A percentile compares a stretch with the other conserved stretches of the same genome.
phyloP scores from a whole-genome alignment of 1,140 invertebrate genomes.

The Lordiphosa clarofinis region DNA sequence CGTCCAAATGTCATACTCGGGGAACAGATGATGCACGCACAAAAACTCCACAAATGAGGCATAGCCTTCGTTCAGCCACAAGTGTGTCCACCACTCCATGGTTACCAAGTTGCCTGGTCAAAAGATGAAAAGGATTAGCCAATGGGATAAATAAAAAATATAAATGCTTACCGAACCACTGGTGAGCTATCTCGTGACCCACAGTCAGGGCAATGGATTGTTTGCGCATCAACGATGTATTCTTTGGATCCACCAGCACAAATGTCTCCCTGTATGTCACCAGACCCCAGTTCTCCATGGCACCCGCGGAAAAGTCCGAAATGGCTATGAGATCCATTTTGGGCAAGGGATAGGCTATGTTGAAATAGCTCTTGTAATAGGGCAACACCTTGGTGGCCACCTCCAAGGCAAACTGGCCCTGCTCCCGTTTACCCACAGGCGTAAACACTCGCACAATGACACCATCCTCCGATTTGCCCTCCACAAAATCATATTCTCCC shows the following conservation, averaged over 20 bases:
- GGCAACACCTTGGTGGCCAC: conserved; percentile 92
- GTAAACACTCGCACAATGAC: conserved; percentile 95
- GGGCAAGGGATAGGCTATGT: conserved; percentile 96
- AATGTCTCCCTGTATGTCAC: conserved; percentile 88
- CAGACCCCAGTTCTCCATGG: conserved; percentile 98
- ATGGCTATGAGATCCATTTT: conserved; percentile 98
- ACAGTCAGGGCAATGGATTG: conserved; percentile 94
- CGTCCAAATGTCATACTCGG: conserved; percentile 96
- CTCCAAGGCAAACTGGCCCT: conserved; percentile 94
- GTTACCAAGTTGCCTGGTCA: conserved; percentile 86
- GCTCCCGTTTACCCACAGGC: conserved; percentile 93
- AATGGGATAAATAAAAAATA: no score
- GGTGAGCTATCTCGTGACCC: conserved; percentile 93
- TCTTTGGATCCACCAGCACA: conserved; percentile 90
- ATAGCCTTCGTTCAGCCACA: conserved; percentile 97
- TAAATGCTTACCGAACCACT: conserved; percentile 92
- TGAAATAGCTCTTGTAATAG: conserved; percentile 97
- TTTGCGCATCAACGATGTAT: conserved; percentile 90
- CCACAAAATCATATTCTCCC: conserved; percentile 96
- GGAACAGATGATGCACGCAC: conserved; percentile 92
- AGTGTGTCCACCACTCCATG: conserved; percentile 93
- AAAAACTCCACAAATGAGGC: conserved; percentile 94
- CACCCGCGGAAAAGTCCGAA: conserved; percentile 93
- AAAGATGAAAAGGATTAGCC: not conserved
- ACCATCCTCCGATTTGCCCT: conserved; percentile 89